Evolutionary conservation across 2,113 vertebrate genomes (phyloP).

Genomic region (Apistogramma diplotaenia): DNA sequence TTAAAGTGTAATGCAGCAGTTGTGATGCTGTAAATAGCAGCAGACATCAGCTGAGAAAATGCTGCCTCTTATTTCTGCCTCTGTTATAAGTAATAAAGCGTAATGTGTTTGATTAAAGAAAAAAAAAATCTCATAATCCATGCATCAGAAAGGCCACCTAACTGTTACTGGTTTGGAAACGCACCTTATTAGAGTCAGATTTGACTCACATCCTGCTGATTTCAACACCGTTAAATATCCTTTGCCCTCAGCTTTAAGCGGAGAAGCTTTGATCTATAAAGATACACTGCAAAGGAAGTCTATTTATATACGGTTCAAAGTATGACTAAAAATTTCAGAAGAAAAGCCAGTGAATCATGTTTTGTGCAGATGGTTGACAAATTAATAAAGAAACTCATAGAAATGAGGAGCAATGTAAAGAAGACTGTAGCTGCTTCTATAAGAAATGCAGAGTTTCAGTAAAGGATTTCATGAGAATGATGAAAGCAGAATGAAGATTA

Average conservation of each 20-base stretch:
- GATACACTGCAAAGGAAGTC: not conserved
- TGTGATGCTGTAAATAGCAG: constrained; percentile 48
- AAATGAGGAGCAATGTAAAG: not conserved
- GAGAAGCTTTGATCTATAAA: not conserved
- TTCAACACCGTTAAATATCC: not conserved
- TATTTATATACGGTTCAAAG: not conserved
- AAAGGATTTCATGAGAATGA: too few species aligned
- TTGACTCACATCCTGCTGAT: constrained; percentile 38
- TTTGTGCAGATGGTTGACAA: not conserved
- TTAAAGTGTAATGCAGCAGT: constrained; percentile 23
- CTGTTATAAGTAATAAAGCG: not conserved
- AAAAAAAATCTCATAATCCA: not conserved
- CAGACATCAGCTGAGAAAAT: constrained; percentile 4
- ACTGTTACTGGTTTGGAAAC: not conserved
- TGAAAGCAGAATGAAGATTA: too few species aligned
- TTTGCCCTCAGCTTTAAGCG: not conserved
- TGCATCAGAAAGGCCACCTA: not conserved
- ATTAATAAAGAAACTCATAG: not conserved
- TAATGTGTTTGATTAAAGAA: not conserved
- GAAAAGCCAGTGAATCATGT: not conserved
- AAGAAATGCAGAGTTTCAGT: too few species aligned
- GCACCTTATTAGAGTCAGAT: constrained; percentile 6
- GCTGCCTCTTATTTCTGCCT: not conserved
- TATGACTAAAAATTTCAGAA: not conserved
- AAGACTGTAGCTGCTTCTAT: not conserved